Percentiles rank a stretch among this genome's conserved stretches.
phyloP scores from a whole-genome alignment of 2,888 invertebrate genomes.

The Tachina fera region DNA sequence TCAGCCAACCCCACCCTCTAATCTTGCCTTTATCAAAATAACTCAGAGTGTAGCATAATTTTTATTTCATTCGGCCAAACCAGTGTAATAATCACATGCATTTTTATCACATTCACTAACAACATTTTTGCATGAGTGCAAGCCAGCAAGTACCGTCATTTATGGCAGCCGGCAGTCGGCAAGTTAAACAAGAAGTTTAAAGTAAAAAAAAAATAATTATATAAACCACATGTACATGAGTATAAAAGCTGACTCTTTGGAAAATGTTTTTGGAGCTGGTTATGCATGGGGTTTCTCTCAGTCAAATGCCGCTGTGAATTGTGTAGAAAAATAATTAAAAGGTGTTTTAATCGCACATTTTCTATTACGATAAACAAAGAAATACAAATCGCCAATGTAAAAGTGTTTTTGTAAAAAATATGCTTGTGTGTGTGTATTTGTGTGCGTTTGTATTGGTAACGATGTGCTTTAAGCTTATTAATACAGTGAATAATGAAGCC shows the following conservation, averaged over 20 bases:
- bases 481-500: too few relatives aligned
- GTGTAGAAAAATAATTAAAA: constrained; percentile 80
- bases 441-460: not conserved
- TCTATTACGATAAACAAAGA: constrained; percentile 36
- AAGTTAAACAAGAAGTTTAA: constrained; percentile 17
- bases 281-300: constrained; percentile 45
- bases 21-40: not conserved
- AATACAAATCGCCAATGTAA: not conserved
- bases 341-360: constrained; percentile 83
- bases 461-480: too few relatives aligned
- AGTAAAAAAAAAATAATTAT: constrained; percentile 8
- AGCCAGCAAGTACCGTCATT: constrained; percentile 19
- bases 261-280: constrained; percentile 14
- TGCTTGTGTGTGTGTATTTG: not conserved
- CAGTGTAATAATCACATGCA: constrained; percentile 38
- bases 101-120: constrained; percentile 26
- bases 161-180: constrained; percentile 7
- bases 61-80: not conserved
- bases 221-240: not conserved
- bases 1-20: too few relatives aligned
- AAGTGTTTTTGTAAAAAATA: not conserved
- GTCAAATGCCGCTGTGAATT: constrained; percentile 67
- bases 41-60: not conserved
- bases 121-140: constrained; percentile 13
- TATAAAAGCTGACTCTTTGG: constrained; percentile 29